Evolutionary conservation across 2,113 vertebrate species (phyloP).

Genomic region (Sebastes schlegelii): DNA sequence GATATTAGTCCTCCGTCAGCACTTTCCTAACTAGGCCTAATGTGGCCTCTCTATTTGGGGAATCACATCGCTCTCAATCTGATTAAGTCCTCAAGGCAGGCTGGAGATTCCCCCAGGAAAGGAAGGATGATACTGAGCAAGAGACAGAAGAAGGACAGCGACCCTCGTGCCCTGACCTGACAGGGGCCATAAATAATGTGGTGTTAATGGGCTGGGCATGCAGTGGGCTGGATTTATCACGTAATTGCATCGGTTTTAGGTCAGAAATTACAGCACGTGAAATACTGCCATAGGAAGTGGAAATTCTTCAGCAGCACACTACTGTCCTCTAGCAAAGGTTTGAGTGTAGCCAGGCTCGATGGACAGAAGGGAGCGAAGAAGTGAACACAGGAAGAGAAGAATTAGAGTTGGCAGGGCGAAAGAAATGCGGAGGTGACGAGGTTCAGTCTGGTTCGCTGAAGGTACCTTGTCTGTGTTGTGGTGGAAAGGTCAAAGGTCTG

Average conservation of each 20-base stretch:
- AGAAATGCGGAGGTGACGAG: constrained; percentile 44
- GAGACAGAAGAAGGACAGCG: constrained; percentile 22
- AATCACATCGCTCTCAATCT: constrained; percentile 59
- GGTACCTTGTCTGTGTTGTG: background rate
- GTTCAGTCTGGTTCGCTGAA: constrained; percentile 35
- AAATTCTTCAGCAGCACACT: background rate
- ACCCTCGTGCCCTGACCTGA: constrained; percentile 28
- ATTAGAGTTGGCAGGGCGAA: constrained; percentile 42
- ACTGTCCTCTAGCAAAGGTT: background rate
- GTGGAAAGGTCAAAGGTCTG: constrained; percentile 8
- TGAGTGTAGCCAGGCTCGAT: background rate
- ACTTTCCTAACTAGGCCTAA: constrained; percentile 65
- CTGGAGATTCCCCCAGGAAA: constrained; percentile 44
- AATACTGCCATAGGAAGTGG: background rate
- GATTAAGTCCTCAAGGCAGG: constrained; percentile 62
- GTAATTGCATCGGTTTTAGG: constrained; percentile 22
- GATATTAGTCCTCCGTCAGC: constrained; percentile 70
- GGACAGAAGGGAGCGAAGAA: constrained; percentile 14
- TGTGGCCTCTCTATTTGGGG: constrained; percentile 66
- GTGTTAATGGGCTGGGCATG: constrained; percentile 33
- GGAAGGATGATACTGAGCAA: constrained; percentile 7
- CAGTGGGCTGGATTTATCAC: constrained; percentile 27
- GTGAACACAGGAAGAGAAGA: constrained; percentile 37
- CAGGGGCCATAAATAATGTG: constrained; percentile 31
- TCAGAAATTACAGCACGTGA: constrained; percentile 24